These are phyloP conservation scores for Sciurus vulgaris DNA, from an alignment of 2,797 vertebrate genomes.

Conservation along the genomic window DNA sequence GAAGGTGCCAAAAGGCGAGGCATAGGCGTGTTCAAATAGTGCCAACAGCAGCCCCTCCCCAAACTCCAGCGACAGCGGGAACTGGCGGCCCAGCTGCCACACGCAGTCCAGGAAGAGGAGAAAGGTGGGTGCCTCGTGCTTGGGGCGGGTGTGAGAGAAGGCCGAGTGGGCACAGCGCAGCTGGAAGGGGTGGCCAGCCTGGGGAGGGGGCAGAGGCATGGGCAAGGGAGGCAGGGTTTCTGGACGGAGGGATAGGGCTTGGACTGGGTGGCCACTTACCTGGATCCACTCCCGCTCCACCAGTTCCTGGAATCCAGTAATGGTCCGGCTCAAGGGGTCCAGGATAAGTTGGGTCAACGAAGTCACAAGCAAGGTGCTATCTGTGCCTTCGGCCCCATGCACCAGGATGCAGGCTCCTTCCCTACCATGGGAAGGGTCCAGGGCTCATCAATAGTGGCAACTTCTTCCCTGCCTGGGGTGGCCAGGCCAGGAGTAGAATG, in stretches of 20 bases:
- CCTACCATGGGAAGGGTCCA: slow-evolving; percentile 82
- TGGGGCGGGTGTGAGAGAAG: slow-evolving; percentile 90
- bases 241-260: neutral
- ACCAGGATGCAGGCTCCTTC: slow-evolving; percentile 92
- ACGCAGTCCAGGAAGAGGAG: slow-evolving; percentile 95
- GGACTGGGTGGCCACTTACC: slow-evolving; percentile 84
- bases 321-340: slow-evolving; percentile 91
- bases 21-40: slow-evolving; percentile 91
- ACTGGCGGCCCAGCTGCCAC: slow-evolving; percentile 94
- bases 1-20: slow-evolving; percentile 93
- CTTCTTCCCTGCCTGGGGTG: neutral
- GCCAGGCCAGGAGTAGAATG: neutral
- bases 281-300: slow-evolving; percentile 94
- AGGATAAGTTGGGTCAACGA: slow-evolving; percentile 94
- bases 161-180: slow-evolving; percentile 91
- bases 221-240: neutral
- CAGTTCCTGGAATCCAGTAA: slow-evolving; percentile 92
- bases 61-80: slow-evolving; percentile 93
- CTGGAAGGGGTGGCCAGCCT: slow-evolving; percentile 95
- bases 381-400: slow-evolving; percentile 92
- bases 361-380: slow-evolving; percentile 92
- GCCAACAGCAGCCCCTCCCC: slow-evolving; percentile 91
- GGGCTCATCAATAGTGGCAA: slow-evolving; percentile 2
- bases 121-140: slow-evolving; percentile 92
- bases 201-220: slow-evolving; percentile 43